phyloP scores from a whole-genome alignment of 2,113 vertebrate genomes.

The Arothron firmamentum region DNA sequence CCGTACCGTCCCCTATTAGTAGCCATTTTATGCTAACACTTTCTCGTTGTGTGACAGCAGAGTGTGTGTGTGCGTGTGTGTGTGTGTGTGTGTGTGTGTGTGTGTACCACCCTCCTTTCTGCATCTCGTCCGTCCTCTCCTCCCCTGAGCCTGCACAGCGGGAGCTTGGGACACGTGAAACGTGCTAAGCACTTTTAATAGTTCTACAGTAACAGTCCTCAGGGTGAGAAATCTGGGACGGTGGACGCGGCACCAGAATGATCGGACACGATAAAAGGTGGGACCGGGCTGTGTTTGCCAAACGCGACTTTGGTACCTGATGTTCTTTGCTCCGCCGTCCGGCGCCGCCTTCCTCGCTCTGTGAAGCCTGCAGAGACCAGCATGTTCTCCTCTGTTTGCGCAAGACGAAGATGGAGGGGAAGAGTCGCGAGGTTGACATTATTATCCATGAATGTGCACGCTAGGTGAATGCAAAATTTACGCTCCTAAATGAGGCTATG shows the following conservation, averaged over 20 bases:
- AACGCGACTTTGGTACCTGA: slow-evolving; percentile 46
- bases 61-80: slow-evolving; percentile 31
- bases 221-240: slow-evolving; percentile 32
- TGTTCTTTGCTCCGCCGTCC: slow-evolving; percentile 79
- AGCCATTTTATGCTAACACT: slow-evolving; percentile 18
- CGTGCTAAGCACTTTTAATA: slow-evolving; percentile 50
- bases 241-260: slow-evolving; percentile 13
- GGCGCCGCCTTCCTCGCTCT: slow-evolving; percentile 75
- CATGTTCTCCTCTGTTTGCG: slow-evolving; percentile 78
- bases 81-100: background rate
- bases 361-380: slow-evolving; percentile 74
- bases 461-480: background rate
- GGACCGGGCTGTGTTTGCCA: background rate
- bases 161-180: slow-evolving; percentile 42
- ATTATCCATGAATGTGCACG: background rate
- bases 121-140: slow-evolving; percentile 16
- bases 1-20: slow-evolving; percentile 22
- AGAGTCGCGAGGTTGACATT: slow-evolving; percentile 1
- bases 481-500: background rate
- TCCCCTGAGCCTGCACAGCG: slow-evolving; percentile 38
- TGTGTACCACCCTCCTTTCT: slow-evolving; percentile 1
- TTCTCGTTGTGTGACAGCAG: slow-evolving; percentile 34
- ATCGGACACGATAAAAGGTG: background rate
- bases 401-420: slow-evolving; percentile 10
- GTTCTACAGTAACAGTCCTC: slow-evolving; percentile 35